A percentile compares a stretch with the other conserved stretches of the same genome.
Conservation (phyloP, 2,888 invertebrate genomes). For the Aplocera efformata region DNA sequence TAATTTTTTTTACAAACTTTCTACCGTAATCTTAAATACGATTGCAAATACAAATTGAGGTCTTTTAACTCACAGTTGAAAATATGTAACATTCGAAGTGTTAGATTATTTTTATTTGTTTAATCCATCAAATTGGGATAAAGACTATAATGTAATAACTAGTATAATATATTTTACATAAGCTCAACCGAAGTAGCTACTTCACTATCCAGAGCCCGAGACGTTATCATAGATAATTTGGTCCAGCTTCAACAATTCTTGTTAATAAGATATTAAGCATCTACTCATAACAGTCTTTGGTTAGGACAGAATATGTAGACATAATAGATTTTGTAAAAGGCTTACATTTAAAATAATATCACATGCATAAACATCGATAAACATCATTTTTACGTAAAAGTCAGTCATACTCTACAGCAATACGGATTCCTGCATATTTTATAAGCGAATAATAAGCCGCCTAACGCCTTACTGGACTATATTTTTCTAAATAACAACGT, state of each 20-base stretch:
- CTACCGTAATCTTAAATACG: slow-evolving; percentile 69
- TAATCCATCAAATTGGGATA: slow-evolving; percentile 38
- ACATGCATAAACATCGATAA: slow-evolving; percentile 69
- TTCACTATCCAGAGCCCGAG: slow-evolving; percentile 30
- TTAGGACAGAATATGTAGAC: slow-evolving; percentile 64
- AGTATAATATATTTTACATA: slow-evolving; percentile 1
- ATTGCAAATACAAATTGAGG: slow-evolving; percentile 66
- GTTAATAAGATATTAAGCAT: slow-evolving; percentile 52
- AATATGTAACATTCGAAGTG: slow-evolving; percentile 48
- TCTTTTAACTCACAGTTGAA: slow-evolving; percentile 58
- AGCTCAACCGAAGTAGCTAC: slow-evolving; percentile 5
- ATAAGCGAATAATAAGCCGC: slow-evolving; percentile 8
- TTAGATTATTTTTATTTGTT: too few species aligned
- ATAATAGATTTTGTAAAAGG: slow-evolving; percentile 56
- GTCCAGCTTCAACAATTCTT: slow-evolving; percentile 70
- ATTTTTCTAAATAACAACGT: slow-evolving; percentile 20
- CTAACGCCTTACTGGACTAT: slow-evolving; percentile 6
- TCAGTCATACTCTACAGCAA: slow-evolving; percentile 37
- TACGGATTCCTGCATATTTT: slow-evolving; percentile 1
- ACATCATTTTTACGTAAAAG: slow-evolving; percentile 35
- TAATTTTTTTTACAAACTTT: slow-evolving; percentile 65
- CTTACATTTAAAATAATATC: slow-evolving; percentile 73
- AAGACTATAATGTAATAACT: slow-evolving; percentile 26
- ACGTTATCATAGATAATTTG: slow-evolving; percentile 50
- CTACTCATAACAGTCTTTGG: slow-evolving; percentile 75